phyloP scores from a whole-genome alignment of 2,113 vertebrate genomes.

The Daphoenositta chrysoptera region DNA sequence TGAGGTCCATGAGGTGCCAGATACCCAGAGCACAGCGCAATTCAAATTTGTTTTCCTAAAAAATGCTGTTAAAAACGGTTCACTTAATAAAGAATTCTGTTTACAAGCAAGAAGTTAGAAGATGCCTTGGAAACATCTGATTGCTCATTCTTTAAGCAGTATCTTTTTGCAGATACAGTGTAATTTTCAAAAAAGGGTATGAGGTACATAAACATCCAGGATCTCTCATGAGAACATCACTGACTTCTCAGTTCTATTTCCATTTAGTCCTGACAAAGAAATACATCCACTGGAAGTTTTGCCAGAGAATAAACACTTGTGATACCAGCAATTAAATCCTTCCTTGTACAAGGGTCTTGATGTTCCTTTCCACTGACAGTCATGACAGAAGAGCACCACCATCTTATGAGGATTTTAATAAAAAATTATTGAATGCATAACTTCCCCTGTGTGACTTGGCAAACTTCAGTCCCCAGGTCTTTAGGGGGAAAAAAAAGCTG shows the following conservation, averaged over 20 bases:
- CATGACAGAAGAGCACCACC: neutral
- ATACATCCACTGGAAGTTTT: neutral
- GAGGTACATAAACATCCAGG: neutral
- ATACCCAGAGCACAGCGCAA: neutral
- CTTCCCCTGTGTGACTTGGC: neutral
- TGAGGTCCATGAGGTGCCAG: neutral
- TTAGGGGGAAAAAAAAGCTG: neutral
- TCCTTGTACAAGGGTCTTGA: neutral
- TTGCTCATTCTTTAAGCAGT: neutral
- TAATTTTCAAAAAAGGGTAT: neutral
- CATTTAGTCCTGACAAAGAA: neutral
- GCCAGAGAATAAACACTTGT: neutral
- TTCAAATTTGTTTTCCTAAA: neutral
- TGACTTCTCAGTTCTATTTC: neutral
- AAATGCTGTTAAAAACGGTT: neutral
- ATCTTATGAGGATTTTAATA: neutral
- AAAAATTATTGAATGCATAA: neutral
- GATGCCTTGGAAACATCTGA: neutral
- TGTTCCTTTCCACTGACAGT: neutral
- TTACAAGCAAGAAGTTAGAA: neutral
- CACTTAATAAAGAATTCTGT: conserved; percentile 4
- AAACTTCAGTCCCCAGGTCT: neutral
- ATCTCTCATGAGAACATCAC: neutral
- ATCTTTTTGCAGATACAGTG: neutral
- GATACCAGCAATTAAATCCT: neutral